These are phyloP conservation scores for Eidolon dupreanum DNA, from an alignment of 2,797 vertebrate species.

Conservation along the genomic window DNA sequence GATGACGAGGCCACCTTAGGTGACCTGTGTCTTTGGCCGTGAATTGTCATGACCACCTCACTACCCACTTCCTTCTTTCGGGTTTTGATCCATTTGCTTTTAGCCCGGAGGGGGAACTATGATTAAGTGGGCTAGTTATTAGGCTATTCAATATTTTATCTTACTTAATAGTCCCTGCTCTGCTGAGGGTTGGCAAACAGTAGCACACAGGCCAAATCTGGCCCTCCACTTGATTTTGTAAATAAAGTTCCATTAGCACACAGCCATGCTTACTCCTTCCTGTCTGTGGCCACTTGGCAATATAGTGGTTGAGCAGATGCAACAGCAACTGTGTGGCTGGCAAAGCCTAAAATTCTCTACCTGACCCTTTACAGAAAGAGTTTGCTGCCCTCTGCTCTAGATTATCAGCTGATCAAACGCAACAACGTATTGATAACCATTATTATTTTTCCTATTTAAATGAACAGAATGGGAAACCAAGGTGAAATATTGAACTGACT, in stretches of 20 bases:
- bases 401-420: not conserved
- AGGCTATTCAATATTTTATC: not conserved
- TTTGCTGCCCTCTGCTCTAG: not conserved
- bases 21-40: not conserved
- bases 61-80: not conserved
- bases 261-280: not conserved
- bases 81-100: not conserved
- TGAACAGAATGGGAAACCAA: not conserved
- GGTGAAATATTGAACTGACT: not conserved
- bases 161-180: not conserved
- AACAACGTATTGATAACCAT: accelerated
- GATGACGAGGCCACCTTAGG: too few species aligned
- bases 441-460: not conserved
- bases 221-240: not conserved
- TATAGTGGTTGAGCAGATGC: too few species aligned
- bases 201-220: not conserved
- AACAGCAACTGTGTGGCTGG: not conserved
- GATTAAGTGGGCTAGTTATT: not conserved
- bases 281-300: not conserved
- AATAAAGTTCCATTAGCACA: not conserved
- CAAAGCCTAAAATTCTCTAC: not conserved
- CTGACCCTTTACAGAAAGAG: not conserved
- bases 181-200: too few species aligned
- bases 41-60: not conserved
- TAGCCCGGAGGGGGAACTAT: not conserved